Base-by-base conservation (phyloP, 2,113 vertebrate species). In the Gavia stellata region DNA sequence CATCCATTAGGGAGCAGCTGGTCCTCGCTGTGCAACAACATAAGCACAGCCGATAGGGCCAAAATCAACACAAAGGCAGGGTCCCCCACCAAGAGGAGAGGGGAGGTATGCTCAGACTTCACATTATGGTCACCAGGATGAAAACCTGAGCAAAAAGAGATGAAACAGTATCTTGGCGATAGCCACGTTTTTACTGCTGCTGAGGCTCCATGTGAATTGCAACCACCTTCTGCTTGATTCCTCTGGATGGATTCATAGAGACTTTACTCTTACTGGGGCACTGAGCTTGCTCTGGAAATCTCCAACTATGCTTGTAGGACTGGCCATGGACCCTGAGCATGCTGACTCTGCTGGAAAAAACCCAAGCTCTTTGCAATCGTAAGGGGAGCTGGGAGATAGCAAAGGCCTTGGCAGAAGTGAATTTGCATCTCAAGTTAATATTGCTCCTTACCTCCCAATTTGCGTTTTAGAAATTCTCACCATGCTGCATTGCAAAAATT, bases 1-100 rank as follows among this genome's bases (percentile, higher is more conserved):
- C 9, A 34, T 9, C 21, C 44, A 5, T 29, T 8, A 26, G 23
- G 10, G 18, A 59, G 38, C 79, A n/a, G 17, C 36, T 36, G 50
- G 25, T 42, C 36, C 28, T 74, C 3, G 2, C 52, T 59, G 18
- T 7, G 52, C 1, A 2, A 56, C 0, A 1, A 58, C 6, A 2
- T 18, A n/a, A 50, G 34, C 45, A 31, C 23, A 47, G 72, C 47
- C 38, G 42, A n/a, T 20, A 31, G 47, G 55, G 55, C 55, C 55
- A 55, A 55, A 55, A 40, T 28, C 47, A 56, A 26, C 24, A 78
- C 47, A 34, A 25, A 14, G 28, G 47, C 47, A 56, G 36, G 34
- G 42, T 49, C 14, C 34, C 56, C n/a, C n/a, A 25, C 10, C 55
- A 53, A n/a, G 26, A 50, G 23, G 24, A 36, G 49, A 77, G 17